phyloP scores from a whole-genome alignment of 2,888 invertebrate genomes.

The Eurytoma californica region DNA sequence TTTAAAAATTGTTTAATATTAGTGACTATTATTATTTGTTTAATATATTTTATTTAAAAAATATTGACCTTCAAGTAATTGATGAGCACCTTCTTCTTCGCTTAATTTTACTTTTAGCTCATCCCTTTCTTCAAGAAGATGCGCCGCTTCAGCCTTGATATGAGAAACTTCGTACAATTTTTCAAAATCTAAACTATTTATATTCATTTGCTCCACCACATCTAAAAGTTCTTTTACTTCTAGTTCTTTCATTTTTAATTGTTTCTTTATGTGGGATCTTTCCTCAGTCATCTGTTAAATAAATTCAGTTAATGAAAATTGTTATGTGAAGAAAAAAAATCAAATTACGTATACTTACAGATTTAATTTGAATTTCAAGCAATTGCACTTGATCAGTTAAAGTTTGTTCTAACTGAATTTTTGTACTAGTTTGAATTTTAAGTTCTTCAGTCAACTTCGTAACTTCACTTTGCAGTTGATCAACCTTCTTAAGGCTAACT shows the following conservation, averaged over 20 bases:
- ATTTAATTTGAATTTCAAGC: conserved; percentile 77
- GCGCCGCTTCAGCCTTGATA: conserved; percentile 79
- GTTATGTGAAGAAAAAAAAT: neutral
- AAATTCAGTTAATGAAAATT: conserved; percentile 5
- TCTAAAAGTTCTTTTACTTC: conserved; percentile 68
- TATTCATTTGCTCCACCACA: conserved; percentile 67
- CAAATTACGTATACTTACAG: conserved; percentile 74
- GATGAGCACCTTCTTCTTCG: conserved; percentile 73
- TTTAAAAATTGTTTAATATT: conserved; percentile 9
- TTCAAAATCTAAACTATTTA: conserved; percentile 71
- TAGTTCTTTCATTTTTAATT: conserved; percentile 68
- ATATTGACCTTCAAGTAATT: conserved; percentile 73
- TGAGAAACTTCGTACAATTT: conserved; percentile 78
- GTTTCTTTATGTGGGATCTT: conserved; percentile 56
- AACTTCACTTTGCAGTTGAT: conserved; percentile 72
- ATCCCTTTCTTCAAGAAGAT: conserved; percentile 77
- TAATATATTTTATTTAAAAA: neutral
- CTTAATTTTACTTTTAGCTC: conserved; percentile 69
- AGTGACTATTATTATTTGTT: neutral
- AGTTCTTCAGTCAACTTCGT: conserved; percentile 64
- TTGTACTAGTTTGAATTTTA: conserved; percentile 74
- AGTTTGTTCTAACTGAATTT: conserved; percentile 77
- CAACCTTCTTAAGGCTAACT: conserved; percentile 70
- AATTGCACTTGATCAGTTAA: conserved; percentile 77
- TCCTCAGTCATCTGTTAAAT: conserved; percentile 42